A percentile compares a stretch with the other conserved stretches of the same genome.
Conservation (phyloP, 64 coral and sea anemone genomes). For the Actinia equina region DNA sequence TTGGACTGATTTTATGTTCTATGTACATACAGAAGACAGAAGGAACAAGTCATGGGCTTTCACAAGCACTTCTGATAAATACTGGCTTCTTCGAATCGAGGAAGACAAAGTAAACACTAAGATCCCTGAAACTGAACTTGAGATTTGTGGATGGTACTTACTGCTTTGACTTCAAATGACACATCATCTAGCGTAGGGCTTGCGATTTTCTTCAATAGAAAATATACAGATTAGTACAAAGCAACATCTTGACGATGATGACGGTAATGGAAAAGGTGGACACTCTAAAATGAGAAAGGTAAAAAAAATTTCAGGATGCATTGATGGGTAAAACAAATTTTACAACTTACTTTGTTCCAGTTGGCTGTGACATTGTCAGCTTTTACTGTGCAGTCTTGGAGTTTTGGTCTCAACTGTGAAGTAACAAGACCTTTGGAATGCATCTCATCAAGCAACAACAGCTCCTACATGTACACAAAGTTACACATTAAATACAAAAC, state of each 20-base stretch:
- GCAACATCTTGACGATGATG: neutral
- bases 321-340: neutral
- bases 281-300: too few relatives aligned
- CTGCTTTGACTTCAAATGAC: conserved; percentile 39
- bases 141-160: neutral
- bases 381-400: conserved; percentile 55
- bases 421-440: conserved; percentile 66
- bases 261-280: too few relatives aligned
- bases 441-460: conserved; percentile 55
- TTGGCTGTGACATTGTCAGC: conserved; percentile 44
- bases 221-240: neutral
- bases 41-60: neutral
- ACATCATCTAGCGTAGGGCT: conserved; percentile 41
- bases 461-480: conserved; percentile 12
- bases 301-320: neutral
- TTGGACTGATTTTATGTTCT: too few relatives aligned
- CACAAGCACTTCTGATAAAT: neutral
- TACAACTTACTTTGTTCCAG: conserved; percentile 60
- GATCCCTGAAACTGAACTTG: too few relatives aligned
- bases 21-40: too few relatives aligned
- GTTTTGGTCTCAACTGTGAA: conserved; percentile 72
- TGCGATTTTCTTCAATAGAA: neutral
- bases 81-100: too few relatives aligned
- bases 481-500: neutral
- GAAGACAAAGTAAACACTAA: too few relatives aligned